These are phyloP conservation scores for Centroberyx gerrardi DNA, from an alignment of 2,797 vertebrate species.

Conservation along the genomic window DNA sequence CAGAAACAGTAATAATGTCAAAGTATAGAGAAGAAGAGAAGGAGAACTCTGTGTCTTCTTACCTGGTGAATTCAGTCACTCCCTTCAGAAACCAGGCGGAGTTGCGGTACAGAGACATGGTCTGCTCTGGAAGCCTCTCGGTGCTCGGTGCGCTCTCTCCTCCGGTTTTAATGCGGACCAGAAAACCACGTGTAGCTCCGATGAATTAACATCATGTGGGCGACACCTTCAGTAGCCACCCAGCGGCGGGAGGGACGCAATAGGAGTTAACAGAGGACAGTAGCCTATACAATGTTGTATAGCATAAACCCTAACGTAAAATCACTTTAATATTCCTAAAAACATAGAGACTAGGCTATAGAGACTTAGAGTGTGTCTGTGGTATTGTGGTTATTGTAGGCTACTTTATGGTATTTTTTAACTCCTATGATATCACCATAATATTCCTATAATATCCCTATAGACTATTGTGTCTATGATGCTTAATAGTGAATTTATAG, in stretches of 20 bases:
- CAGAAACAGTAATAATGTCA: background rate
- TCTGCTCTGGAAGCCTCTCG: slow-evolving; percentile 62
- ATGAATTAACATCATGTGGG: slow-evolving; percentile 26
- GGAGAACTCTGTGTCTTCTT: slow-evolving; percentile 43
- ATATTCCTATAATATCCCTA: too few relatives aligned
- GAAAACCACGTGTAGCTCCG: slow-evolving; percentile 74
- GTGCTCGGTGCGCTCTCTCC: slow-evolving; percentile 42
- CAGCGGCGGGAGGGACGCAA: slow-evolving; percentile 50
- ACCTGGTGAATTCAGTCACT: slow-evolving; percentile 88
- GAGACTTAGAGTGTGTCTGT: too few relatives aligned
- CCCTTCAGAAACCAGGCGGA: slow-evolving; percentile 88
- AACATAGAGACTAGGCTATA: too few relatives aligned
- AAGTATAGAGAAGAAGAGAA: background rate
- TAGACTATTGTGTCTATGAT: too few relatives aligned
- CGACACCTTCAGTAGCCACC: slow-evolving; percentile 52
- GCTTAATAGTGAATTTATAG: too few relatives aligned
- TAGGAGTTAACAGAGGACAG: background rate
- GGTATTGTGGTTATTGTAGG: too few relatives aligned
- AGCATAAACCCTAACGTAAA: too few relatives aligned
- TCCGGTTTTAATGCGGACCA: slow-evolving; percentile 67
- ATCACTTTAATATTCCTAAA: too few relatives aligned
- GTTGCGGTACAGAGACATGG: slow-evolving; percentile 89
- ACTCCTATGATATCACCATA: too few relatives aligned
- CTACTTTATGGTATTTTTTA: too few relatives aligned
- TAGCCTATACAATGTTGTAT: too few relatives aligned